Conservation (phyloP, 2,113 vertebrate genomes). For the Raja brachyura region DNA sequence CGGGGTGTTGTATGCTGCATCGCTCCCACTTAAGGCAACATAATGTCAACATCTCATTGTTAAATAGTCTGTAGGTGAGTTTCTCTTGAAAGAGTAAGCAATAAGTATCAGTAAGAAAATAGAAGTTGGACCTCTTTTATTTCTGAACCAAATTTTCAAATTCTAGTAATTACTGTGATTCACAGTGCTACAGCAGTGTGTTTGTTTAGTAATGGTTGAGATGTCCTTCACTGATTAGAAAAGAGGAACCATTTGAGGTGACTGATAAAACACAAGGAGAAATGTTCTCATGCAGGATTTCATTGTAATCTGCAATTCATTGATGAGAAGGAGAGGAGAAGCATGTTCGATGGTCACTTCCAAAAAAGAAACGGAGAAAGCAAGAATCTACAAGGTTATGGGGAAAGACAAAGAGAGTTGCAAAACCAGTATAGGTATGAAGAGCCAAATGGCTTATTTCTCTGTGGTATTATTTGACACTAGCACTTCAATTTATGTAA, state of each 20-base stretch:
- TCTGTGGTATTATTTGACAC: not conserved
- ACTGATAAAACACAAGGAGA: not conserved
- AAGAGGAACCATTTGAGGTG: not conserved
- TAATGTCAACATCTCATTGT: not conserved
- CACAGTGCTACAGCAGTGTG: not conserved
- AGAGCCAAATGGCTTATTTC: not conserved
- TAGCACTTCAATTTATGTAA: not conserved
- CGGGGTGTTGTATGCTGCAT: not conserved
- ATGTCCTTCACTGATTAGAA: not conserved
- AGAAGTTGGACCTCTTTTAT: not conserved
- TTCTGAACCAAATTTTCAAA: not conserved
- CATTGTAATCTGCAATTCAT: not conserved
- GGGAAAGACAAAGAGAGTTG: not conserved
- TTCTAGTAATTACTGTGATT: not conserved
- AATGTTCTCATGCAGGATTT: not conserved
- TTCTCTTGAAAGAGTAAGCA: not conserved
- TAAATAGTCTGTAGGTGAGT: not conserved
- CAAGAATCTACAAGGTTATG: not conserved
- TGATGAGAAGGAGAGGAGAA: not conserved
- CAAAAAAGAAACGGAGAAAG: not conserved
- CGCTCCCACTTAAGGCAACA: not conserved
- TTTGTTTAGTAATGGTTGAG: not conserved
- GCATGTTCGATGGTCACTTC: not conserved
- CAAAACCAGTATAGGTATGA: not conserved
- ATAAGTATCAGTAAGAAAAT: not conserved